phyloP scores from a whole-genome alignment of 2,888 invertebrate genomes.

The Agrotis puta region DNA sequence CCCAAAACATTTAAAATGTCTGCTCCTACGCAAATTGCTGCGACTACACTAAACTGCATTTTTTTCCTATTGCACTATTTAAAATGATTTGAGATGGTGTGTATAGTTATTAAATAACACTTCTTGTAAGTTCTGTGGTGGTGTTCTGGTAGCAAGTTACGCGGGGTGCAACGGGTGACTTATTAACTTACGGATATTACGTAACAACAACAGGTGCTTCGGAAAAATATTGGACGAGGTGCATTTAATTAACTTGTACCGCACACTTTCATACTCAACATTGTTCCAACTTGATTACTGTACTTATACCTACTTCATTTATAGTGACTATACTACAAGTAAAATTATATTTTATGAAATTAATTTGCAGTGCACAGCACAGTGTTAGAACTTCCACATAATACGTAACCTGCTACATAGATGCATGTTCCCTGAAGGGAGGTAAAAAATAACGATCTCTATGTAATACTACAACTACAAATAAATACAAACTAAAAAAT shows the following conservation, averaged over 20 bases:
- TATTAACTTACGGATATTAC: slow-evolving; percentile 75
- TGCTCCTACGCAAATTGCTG: no score
- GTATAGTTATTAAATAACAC: not conserved
- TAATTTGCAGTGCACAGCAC: not conserved
- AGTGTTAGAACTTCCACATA: no score
- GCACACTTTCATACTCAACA: slow-evolving; percentile 38
- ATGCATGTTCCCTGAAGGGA: no score
- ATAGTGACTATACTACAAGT: not conserved
- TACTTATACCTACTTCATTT: not conserved
- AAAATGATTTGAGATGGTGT: not conserved
- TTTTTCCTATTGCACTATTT: no score
- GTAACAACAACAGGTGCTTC: slow-evolving; percentile 77
- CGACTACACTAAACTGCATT: no score
- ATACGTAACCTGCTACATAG: not conserved
- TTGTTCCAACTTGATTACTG: slow-evolving; percentile 23
- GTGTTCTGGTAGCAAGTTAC: slow-evolving; percentile 44
- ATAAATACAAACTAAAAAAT: no score
- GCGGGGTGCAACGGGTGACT: slow-evolving; percentile 68
- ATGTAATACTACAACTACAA: no score
- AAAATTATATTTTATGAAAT: not conserved
- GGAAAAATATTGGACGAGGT: slow-evolving; percentile 62
- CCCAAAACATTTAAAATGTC: no score
- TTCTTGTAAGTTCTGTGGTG: slow-evolving; percentile 41
- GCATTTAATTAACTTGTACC: slow-evolving; percentile 68
- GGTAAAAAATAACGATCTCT: no score